Base-by-base conservation (phyloP, 1,140 invertebrate species). In the Orussus abietinus region DNA sequence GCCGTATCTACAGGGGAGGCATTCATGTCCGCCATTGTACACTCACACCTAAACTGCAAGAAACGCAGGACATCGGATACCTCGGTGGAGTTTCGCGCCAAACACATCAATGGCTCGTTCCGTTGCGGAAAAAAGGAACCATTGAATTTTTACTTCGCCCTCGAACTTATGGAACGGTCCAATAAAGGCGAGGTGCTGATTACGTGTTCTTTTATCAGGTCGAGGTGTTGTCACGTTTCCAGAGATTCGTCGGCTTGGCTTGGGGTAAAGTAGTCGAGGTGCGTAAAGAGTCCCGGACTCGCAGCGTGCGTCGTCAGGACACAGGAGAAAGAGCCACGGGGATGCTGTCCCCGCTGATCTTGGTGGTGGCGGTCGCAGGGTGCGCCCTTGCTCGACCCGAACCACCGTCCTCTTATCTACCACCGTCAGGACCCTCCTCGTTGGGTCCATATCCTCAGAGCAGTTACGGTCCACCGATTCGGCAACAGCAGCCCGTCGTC, bases 401-500 rank as follows among this genome's bases (percentile, higher is more conserved):
- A 32, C 60, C 61, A 32, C 45, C 46, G 10, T 59, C 50, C 30
- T 64, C 63, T 1, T 67, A 66, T 31, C 63, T 63, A 20, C 63
- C 65, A 11, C 58, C 63, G 12, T 62, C 55, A 2, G 49, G 52
- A 21, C 51, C 49, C 4, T 37, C 44, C 15, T 56, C 22, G 53
- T 59, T 10, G 53, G 59, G 5, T 47, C 53, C 0, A 21, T 37
- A 22, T 42, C 47, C 36, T 12, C 15, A 5, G 26, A 52, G 56
- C 17, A 54, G 66, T 22, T 78, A 77, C 42, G 74, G 75, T 1
- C 75, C 80, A 2, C 82, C 82, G 5, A 75, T 78, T 0, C 86
- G 86, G 0, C 75, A 80, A 35, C 84, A 86, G 57, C 70, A 72
- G 7, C 85, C 86, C 1, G 82, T 88, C 10, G 79, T 90, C 20